phyloP scores from a whole-genome alignment of 2,797 vertebrate genomes.

The Enteromius thamalakanensis region DNA sequence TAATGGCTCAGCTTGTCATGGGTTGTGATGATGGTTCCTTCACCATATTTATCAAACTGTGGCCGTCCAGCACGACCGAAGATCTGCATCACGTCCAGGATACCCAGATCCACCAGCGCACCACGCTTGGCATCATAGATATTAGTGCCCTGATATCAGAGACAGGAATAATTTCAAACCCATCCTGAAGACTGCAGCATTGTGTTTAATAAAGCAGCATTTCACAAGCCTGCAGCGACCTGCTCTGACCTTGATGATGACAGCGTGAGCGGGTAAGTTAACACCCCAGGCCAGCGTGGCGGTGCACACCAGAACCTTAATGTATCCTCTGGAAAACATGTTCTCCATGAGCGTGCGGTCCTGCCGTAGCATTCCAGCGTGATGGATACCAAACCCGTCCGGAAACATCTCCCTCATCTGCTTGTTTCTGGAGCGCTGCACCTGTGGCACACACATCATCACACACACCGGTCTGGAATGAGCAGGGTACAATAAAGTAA shows the following conservation, averaged over 20 bases:
- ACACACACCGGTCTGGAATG: not conserved
- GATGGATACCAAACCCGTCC: conserved; percentile 97
- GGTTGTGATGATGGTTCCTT: conserved; percentile 94
- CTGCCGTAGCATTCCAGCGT: conserved; percentile 93
- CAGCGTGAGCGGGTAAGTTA: conserved; percentile 96
- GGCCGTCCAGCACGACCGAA: conserved; percentile 95
- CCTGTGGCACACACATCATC: conserved; percentile 72
- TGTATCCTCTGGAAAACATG: conserved; percentile 91
- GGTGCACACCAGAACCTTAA: conserved; percentile 94
- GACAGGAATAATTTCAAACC: conserved; percentile 42
- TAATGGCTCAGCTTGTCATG: conserved; percentile 98
- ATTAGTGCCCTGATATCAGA: conserved; percentile 90
- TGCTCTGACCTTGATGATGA: conserved; percentile 93
- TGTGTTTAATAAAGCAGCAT: not conserved
- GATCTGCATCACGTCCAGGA: conserved; percentile 99
- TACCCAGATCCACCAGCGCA: conserved; percentile 94
- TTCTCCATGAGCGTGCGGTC: conserved; percentile 94
- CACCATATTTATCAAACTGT: conserved; percentile 95
- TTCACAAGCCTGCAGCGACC: not conserved
- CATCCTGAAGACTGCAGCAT: not conserved
- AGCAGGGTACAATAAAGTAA: not conserved
- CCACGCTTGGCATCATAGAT: conserved; percentile 98
- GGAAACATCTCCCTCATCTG: conserved; percentile 96
- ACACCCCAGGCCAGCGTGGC: conserved; percentile 98
- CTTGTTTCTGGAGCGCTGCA: conserved; percentile 96